A percentile compares a stretch with the other conserved stretches of the same genome.
Evolutionary conservation across 2,797 vertebrate genomes (phyloP).

Genomic region (Astyanax mexicanus): DNA sequence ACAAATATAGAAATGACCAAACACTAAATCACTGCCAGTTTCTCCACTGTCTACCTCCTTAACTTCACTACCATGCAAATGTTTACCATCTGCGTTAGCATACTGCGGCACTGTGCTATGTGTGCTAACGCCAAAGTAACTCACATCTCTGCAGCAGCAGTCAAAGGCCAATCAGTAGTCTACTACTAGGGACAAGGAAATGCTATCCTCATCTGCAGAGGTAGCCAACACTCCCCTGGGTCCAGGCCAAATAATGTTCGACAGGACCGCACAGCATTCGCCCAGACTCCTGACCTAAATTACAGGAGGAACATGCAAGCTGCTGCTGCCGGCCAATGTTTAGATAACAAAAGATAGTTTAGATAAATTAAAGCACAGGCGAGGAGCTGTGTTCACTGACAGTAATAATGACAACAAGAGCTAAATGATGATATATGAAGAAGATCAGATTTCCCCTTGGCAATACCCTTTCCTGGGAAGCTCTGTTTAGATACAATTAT

Average conservation of each 20-base stretch:
- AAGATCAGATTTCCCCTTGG: background rate
- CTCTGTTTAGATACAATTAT: slow-evolving; percentile 4
- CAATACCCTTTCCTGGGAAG: slow-evolving; percentile 1
- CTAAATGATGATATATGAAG: background rate
- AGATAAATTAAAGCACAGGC: slow-evolving; percentile 9
- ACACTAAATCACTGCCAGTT: background rate
- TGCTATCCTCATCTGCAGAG: slow-evolving; percentile 64
- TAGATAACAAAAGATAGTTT: slow-evolving; percentile 11
- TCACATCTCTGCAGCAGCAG: slow-evolving; percentile 23
- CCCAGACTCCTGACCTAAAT: slow-evolving; percentile 51
- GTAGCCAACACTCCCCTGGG: slow-evolving; percentile 61
- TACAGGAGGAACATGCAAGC: slow-evolving; percentile 37
- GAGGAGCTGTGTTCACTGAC: slow-evolving; percentile 4
- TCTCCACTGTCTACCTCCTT: background rate
- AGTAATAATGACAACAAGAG: slow-evolving; percentile 26
- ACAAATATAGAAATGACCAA: background rate
- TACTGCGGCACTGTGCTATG: slow-evolving; percentile 25
- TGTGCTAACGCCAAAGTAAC: slow-evolving; percentile 23
- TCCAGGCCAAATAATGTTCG: slow-evolving; percentile 52
- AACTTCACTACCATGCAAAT: slow-evolving; percentile 30
- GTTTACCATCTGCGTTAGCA: slow-evolving; percentile 41
- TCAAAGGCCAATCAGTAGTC: slow-evolving; percentile 51
- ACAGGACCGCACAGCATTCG: slow-evolving; percentile 55
- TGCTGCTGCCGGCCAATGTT: slow-evolving; percentile 17
- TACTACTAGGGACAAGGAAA: slow-evolving; percentile 64